Evolutionary conservation across 2,797 vertebrate genomes (phyloP).

Genomic region (Mormyrus hasselquistii): DNA sequence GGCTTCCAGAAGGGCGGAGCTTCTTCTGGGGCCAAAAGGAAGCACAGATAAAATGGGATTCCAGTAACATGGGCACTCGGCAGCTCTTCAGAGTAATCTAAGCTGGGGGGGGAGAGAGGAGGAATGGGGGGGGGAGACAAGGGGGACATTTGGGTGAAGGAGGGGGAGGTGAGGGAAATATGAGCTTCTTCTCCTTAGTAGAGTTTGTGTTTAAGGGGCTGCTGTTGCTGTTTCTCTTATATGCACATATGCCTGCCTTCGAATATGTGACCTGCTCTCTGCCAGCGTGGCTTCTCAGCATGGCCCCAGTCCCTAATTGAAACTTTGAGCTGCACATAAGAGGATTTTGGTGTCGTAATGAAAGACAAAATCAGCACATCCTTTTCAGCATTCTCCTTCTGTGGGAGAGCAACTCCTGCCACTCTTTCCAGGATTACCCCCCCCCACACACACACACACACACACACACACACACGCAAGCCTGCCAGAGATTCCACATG

Average conservation of each 20-base stretch:
- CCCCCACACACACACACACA: not conserved
- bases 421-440: conserved; percentile 46
- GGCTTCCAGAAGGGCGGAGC: not conserved
- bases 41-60: conserved; percentile 63
- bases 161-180: conserved; percentile 19
- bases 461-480: conserved; percentile 13
- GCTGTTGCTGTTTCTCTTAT: not conserved
- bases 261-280: not conserved
- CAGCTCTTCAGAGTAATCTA: conserved; percentile 66
- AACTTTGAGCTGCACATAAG: conserved; percentile 59
- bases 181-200: not conserved
- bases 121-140: not conserved
- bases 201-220: not conserved
- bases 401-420: conserved; percentile 51
- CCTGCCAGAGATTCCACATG: conserved; percentile 38
- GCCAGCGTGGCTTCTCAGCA: not conserved
- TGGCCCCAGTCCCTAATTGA: conserved; percentile 60
- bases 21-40: conserved; percentile 29
- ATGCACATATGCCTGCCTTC: not conserved
- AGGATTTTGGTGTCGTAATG: conserved; percentile 61
- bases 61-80: conserved; percentile 63
- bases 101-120: conserved; percentile 44
- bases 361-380: conserved; percentile 58
- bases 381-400: conserved; percentile 50
- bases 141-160: conserved; percentile 16